Conservation (phyloP, 2,113 vertebrate species). For the Cyanoderma ruficeps region DNA sequence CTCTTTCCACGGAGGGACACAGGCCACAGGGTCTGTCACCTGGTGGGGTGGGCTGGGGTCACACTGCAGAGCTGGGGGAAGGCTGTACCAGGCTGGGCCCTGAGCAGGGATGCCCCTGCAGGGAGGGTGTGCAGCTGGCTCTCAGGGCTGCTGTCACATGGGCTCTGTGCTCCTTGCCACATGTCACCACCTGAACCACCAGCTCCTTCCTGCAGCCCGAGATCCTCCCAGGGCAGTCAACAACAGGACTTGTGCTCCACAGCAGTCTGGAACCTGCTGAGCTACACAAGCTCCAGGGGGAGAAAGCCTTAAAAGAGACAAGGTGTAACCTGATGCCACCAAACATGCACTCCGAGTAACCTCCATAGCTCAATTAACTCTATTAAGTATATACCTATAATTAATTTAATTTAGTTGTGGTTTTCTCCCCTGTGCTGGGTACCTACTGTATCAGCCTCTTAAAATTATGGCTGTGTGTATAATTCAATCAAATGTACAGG, state of each 20-base stretch:
- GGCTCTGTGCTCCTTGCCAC: neutral
- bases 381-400: neutral
- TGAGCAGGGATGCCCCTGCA: neutral
- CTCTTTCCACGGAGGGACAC: neutral
- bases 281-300: neutral
- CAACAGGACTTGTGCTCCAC: fast-evolving
- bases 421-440: neutral
- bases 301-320: neutral
- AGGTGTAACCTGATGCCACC: neutral
- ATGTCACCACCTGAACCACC: neutral
- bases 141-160: neutral
- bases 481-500: neutral
- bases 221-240: neutral
- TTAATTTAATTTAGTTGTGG: slow-evolving; percentile 21
- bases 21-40: neutral
- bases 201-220: neutral
- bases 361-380: neutral
- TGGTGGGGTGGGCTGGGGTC: neutral
- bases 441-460: neutral
- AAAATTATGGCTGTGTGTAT: neutral
- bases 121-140: neutral
- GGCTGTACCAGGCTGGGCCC: neutral
- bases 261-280: neutral
- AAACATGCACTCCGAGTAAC: neutral
- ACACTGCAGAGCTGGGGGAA: neutral